Percentiles rank a stretch among this genome's conserved stretches.
Evolutionary conservation across 2,113 vertebrate genomes (phyloP).

Genomic region (Chlamydotis undulata): DNA sequence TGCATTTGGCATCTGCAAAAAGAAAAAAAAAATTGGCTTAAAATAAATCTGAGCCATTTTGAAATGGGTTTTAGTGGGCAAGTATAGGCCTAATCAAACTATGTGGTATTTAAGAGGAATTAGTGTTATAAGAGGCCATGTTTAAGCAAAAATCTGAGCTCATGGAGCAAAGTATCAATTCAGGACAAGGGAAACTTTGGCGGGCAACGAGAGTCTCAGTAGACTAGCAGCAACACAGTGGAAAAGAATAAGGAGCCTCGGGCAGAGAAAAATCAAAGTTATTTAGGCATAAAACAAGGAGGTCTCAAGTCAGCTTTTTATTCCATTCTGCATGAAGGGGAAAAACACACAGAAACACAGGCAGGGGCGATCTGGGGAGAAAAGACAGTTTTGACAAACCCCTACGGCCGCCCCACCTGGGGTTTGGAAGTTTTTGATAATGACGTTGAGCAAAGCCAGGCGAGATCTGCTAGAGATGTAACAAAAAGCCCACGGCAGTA

Average conservation of each 20-base stretch:
- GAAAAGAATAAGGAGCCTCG: background rate
- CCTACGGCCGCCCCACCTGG: background rate
- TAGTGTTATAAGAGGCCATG: background rate
- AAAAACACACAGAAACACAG: background rate
- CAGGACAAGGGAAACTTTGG: background rate
- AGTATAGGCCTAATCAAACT: background rate
- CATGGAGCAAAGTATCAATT: background rate
- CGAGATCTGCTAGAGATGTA: background rate
- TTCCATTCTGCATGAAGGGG: background rate
- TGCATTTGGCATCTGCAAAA: background rate
- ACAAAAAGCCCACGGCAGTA: rapidly evolving
- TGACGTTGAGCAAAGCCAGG: background rate
- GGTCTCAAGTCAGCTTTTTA: conserved; percentile 24
- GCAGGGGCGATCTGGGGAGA: background rate
- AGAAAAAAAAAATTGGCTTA: background rate
- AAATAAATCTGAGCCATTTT: conserved; percentile 23
- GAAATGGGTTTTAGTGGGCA: background rate
- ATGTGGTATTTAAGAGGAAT: background rate
- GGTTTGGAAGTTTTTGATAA: background rate
- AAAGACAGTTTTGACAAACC: background rate
- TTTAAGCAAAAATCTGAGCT: background rate
- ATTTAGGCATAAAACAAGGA: conserved; percentile 26
- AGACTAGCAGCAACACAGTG: background rate
- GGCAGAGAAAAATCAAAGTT: conserved; percentile 30
- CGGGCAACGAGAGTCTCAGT: background rate